Conservation (phyloP, 2,113 vertebrate genomes). For the Protomyctophum bolini region DNA sequence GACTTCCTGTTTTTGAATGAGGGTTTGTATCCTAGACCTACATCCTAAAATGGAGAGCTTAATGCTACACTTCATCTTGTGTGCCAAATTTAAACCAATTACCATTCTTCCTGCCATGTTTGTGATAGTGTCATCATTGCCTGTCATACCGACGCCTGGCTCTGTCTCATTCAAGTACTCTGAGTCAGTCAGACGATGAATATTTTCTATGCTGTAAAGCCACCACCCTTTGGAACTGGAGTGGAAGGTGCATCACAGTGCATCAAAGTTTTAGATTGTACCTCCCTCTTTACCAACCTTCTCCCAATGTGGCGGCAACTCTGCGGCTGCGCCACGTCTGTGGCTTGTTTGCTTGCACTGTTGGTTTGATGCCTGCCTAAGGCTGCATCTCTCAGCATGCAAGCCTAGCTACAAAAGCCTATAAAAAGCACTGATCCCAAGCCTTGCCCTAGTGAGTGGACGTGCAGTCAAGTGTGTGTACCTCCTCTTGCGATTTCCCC, state of each 20-base stretch:
- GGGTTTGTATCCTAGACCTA: background rate
- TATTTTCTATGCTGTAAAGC: constrained; percentile 2
- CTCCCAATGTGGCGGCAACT: constrained; percentile 1
- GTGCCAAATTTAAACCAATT: too few species aligned
- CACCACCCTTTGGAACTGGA: constrained; percentile 37
- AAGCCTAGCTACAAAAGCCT: constrained; percentile 5
- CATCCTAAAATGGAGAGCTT: too few species aligned
- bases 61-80: too few species aligned
- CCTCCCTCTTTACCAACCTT: constrained; percentile 6
- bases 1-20: background rate
- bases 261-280: constrained; percentile 17
- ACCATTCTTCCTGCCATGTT: background rate
- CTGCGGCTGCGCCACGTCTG: constrained; percentile 9
- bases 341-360: constrained; percentile 48
- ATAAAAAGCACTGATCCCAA: background rate
- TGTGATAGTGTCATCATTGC: background rate
- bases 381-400: constrained; percentile 17
- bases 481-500: constrained; percentile 9
- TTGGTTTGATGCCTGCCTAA: constrained; percentile 32
- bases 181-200: background rate
- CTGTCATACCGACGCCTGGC: background rate
- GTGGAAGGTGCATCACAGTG: constrained; percentile 40
- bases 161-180: background rate
- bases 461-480: constrained; percentile 13
- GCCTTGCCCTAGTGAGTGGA: constrained; percentile 12